Percentiles rank a stretch among this genome's conserved stretches.
phyloP scores from a whole-genome alignment of 2,888 invertebrate genomes.

The Campoletis raptor region DNA sequence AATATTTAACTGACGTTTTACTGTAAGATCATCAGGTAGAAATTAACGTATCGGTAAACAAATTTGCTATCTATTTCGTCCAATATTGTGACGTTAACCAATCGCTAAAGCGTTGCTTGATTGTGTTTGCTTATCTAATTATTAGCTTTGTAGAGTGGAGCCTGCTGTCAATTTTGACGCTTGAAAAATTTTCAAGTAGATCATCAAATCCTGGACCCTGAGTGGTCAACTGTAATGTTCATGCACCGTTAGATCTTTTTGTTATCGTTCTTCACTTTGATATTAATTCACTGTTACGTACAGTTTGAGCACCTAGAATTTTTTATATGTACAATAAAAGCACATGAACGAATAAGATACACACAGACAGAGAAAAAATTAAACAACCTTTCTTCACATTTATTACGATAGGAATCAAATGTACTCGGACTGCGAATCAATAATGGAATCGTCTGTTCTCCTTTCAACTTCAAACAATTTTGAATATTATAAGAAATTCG shows the following conservation, averaged over 20 bases:
- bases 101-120: not conserved
- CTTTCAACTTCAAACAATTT: not conserved
- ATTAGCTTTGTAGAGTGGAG: not conserved
- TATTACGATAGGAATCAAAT: not conserved
- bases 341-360: not conserved
- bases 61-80: not conserved
- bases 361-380: not conserved
- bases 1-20: too few relatives aligned
- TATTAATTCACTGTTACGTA: not conserved
- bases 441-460: not conserved
- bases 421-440: not conserved
- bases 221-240: not conserved
- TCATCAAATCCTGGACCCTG: not conserved
- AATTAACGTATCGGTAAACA: not conserved
- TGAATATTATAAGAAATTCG: not conserved
- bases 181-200: not conserved
- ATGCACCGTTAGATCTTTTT: not conserved
- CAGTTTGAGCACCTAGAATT: not conserved
- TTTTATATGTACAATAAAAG: not conserved
- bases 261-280: not conserved
- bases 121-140: not conserved
- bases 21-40: not conserved
- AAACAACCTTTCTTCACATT: not conserved
- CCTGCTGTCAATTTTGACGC: not conserved
- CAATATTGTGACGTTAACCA: not conserved